These are phyloP conservation scores for Oophaga sylvatica DNA, from an alignment of 2,797 vertebrate genomes.

Conservation along the genomic window DNA sequence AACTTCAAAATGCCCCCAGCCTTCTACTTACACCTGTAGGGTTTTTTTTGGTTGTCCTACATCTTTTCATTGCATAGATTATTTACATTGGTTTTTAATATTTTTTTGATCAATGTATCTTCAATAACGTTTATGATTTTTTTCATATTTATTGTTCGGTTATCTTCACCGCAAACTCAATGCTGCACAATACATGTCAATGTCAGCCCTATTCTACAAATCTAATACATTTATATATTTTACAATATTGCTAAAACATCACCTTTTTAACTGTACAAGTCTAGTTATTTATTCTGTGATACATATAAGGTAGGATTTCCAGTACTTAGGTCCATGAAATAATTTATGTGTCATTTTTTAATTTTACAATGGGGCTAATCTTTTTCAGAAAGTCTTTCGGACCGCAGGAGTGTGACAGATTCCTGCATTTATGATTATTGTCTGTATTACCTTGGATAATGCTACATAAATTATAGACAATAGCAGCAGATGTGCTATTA, in stretches of 20 bases:
- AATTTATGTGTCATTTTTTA: conserved; percentile 24
- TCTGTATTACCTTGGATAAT: conserved; percentile 65
- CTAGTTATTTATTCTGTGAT: neutral
- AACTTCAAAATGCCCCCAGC: too few species aligned
- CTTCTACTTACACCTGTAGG: too few species aligned
- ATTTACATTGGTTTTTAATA: too few species aligned
- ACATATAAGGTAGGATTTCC: neutral
- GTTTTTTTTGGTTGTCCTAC: too few species aligned
- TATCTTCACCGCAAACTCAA: too few species aligned
- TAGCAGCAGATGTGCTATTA: conserved; percentile 61
- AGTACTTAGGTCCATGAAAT: neutral
- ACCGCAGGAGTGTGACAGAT: conserved; percentile 59
- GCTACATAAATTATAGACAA: conserved; percentile 62
- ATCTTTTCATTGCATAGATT: too few species aligned
- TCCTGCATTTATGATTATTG: conserved; percentile 64
- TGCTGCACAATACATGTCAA: too few species aligned
- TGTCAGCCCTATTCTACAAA: neutral
- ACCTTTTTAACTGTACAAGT: neutral
- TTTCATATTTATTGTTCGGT: too few species aligned
- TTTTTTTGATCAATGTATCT: too few species aligned
- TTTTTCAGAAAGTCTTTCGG: conserved; percentile 16
- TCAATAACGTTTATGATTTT: too few species aligned
- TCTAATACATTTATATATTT: neutral
- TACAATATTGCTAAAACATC: neutral
- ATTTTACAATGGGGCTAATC: conserved; percentile 30